phyloP scores from a whole-genome alignment of 2,888 invertebrate genomes.

The Pachymerium ferrugineum region DNA sequence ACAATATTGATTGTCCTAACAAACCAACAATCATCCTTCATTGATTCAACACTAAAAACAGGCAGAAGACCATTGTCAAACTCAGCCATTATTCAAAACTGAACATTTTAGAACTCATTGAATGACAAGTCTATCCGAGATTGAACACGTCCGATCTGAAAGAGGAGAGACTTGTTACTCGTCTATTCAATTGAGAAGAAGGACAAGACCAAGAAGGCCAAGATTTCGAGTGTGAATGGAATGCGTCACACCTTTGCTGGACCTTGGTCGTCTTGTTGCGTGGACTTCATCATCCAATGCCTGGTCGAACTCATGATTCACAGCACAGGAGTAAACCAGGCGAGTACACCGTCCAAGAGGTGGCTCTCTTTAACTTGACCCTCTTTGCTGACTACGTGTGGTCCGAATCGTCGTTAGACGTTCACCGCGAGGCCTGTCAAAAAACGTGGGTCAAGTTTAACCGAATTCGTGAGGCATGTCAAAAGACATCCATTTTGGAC shows the following conservation, averaged over 20 bases:
- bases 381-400: constrained; percentile 14
- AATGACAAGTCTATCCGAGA: not conserved
- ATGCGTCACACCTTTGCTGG: not conserved
- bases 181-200: too few species aligned
- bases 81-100: not conserved
- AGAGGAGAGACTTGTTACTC: not conserved
- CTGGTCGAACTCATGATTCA: not conserved
- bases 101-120: not conserved
- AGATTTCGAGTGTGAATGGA: not conserved
- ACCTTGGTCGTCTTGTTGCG: not conserved
- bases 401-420: not conserved
- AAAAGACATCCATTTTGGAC: not conserved
- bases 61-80: not conserved
- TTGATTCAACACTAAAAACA: too few species aligned
- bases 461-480: not conserved
- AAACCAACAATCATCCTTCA: too few species aligned
- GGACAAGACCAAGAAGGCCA: not conserved
- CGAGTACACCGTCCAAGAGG: not conserved
- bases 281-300: not conserved
- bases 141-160: too few species aligned
- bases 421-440: not conserved
- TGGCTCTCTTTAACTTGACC: constrained; percentile 5
- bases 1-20: too few species aligned
- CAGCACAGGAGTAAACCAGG: not conserved
- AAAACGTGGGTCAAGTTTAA: constrained; percentile 5